A percentile compares a stretch with the other conserved stretches of the same genome.
phyloP scores from a whole-genome alignment of 2,797 vertebrate species.

The Urocyon cinereoargenteus region DNA sequence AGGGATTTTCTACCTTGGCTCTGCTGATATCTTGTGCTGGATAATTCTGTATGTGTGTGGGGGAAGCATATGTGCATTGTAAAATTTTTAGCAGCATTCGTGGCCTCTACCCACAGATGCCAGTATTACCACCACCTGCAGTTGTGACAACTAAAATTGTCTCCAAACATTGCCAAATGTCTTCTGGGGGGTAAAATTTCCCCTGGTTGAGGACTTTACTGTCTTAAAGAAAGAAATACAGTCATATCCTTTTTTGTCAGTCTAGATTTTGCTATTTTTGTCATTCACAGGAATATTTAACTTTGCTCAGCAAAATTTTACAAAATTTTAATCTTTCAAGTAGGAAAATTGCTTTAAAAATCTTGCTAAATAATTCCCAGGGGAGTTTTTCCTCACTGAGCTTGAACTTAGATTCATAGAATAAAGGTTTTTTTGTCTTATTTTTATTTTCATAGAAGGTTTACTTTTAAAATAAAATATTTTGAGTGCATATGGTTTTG shows the following conservation, averaged over 20 bases:
- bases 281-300: slow-evolving; percentile 22
- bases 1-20: neutral
- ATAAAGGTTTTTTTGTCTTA: neutral
- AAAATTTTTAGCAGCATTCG: neutral
- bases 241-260: neutral
- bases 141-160: neutral
- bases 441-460: neutral
- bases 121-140: neutral
- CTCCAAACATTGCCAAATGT: neutral
- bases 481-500: neutral
- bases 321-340: slow-evolving; percentile 10
- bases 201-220: neutral
- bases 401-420: neutral
- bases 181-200: neutral
- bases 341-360: neutral
- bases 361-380: slow-evolving; percentile 16
- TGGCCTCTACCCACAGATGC: neutral
- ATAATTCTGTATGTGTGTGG: neutral
- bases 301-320: slow-evolving; percentile 3
- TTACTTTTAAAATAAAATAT: slow-evolving; percentile 19
- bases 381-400: neutral
- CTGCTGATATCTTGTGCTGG: neutral
- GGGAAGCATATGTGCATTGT: neutral
- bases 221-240: neutral
- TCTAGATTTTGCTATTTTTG: slow-evolving; percentile 8